Conservation (phyloP, 2,888 invertebrate genomes). For the Hoplodrina ambigua region DNA sequence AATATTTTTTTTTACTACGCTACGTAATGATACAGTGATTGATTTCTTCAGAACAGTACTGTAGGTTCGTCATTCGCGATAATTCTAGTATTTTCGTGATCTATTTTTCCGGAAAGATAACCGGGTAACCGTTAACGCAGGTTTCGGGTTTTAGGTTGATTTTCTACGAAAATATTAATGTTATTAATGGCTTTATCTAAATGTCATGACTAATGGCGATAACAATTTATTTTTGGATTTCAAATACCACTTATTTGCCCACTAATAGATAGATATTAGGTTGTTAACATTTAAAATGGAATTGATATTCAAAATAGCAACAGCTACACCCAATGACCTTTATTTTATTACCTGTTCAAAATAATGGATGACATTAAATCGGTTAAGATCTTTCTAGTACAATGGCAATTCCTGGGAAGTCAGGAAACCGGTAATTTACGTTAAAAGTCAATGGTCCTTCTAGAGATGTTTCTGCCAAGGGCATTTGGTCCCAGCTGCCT, state of each 20-base stretch:
- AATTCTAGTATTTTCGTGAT: background rate
- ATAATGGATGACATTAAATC: slow-evolving; percentile 3
- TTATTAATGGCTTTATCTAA: slow-evolving; percentile 15
- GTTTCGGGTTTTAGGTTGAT: background rate
- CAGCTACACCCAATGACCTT: slow-evolving; percentile 29
- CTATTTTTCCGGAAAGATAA: slow-evolving; percentile 30
- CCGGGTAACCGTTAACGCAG: background rate
- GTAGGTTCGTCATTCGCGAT: background rate
- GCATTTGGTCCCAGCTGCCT: slow-evolving; percentile 1
- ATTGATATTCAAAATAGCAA: slow-evolving; percentile 23
- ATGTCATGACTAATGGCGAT: slow-evolving; percentile 29
- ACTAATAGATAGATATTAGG: slow-evolving; percentile 9
- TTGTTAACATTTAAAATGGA: slow-evolving; percentile 13
- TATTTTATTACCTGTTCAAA: slow-evolving; percentile 33
- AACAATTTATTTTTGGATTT: slow-evolving; percentile 16
- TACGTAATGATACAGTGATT: background rate
- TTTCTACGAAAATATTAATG: slow-evolving; percentile 10
- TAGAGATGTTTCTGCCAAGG: slow-evolving; percentile 34
- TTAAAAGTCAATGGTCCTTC: slow-evolving; percentile 26
- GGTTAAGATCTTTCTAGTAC: slow-evolving; percentile 19
- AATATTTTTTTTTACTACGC: slow-evolving; percentile 6
- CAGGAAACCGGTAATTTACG: slow-evolving; percentile 13
- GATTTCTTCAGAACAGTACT: background rate
- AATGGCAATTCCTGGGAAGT: background rate
- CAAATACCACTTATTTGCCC: slow-evolving; percentile 20